Evolutionary conservation across 2,113 vertebrate genomes (phyloP).

Genomic region (Neotoma lepida): DNA sequence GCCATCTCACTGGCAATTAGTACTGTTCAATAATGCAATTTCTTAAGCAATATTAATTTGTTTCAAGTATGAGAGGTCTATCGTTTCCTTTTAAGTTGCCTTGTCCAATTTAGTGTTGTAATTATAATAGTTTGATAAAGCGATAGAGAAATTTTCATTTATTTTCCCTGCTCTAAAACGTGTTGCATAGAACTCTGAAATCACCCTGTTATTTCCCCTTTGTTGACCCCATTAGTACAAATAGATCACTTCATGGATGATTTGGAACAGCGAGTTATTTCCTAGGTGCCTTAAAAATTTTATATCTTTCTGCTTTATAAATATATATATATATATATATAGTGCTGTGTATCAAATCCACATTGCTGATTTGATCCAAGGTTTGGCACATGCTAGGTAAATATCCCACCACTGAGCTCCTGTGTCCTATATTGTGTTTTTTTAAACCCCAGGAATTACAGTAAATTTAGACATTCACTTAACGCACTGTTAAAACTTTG

Average conservation of each 20-base stretch:
- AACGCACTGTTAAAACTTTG: neutral
- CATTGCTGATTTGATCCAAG: neutral
- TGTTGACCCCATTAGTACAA: neutral
- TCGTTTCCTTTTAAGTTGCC: neutral
- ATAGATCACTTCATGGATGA: neutral
- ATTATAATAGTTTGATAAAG: neutral
- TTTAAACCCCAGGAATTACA: neutral
- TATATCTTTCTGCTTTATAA: neutral
- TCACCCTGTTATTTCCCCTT: neutral
- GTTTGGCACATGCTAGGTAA: neutral
- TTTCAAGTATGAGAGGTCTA: neutral
- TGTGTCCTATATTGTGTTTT: neutral
- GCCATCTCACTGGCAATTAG: neutral
- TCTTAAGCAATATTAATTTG: neutral
- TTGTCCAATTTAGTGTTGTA: neutral
- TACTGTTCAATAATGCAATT: neutral
- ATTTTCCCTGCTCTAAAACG: slow-evolving; percentile 5
- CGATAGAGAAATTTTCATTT: neutral
- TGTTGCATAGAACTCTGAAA: neutral
- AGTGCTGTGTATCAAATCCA: neutral
- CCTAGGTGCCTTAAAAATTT: neutral
- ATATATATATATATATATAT: no score
- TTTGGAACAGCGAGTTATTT: neutral
- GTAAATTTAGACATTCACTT: neutral
- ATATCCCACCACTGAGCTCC: neutral